phyloP scores from a whole-genome alignment of 92 coral and sea anemone species.

The Blastomussa wellsi region DNA sequence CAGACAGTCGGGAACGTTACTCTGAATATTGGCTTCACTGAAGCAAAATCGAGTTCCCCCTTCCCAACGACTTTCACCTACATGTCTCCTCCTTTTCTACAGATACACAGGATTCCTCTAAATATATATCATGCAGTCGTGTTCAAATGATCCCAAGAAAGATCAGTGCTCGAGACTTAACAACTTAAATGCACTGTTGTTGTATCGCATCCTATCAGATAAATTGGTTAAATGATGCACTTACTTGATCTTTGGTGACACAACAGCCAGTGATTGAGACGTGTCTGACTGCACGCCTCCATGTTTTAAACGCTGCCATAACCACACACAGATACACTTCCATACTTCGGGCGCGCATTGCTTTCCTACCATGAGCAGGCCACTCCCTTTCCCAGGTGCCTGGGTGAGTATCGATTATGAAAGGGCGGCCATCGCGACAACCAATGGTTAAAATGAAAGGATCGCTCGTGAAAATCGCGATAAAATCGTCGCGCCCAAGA shows the following conservation, averaged over 20 bases:
- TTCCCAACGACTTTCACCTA: too few species aligned
- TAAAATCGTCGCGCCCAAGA: slow-evolving; percentile 27
- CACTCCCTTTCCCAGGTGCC: slow-evolving; percentile 28
- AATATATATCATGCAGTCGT: background rate
- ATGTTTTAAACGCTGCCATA: slow-evolving; percentile 23
- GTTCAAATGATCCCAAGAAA: slow-evolving; percentile 13
- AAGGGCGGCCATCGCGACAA: slow-evolving; percentile 21
- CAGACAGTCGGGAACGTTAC: too few species aligned
- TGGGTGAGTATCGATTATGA: slow-evolving; percentile 33
- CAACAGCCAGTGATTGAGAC: slow-evolving; percentile 48
- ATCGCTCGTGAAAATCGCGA: slow-evolving; percentile 44
- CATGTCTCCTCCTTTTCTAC: too few species aligned
- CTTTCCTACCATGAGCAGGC: slow-evolving; percentile 19
- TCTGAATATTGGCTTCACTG: too few species aligned
- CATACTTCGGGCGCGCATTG: background rate
- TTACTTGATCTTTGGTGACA: slow-evolving; percentile 41
- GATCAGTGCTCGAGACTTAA: slow-evolving; percentile 1
- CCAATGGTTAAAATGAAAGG: slow-evolving; percentile 42
- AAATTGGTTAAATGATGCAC: slow-evolving; percentile 18
- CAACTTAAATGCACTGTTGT: slow-evolving; percentile 8
- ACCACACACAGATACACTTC: too few species aligned
- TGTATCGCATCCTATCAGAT: background rate
- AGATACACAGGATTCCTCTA: too few species aligned
- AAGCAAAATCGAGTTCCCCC: too few species aligned
- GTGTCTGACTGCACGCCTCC: slow-evolving; percentile 48